phyloP scores from a whole-genome alignment of 2,113 vertebrate species.

The Corydoras maculifer region DNA sequence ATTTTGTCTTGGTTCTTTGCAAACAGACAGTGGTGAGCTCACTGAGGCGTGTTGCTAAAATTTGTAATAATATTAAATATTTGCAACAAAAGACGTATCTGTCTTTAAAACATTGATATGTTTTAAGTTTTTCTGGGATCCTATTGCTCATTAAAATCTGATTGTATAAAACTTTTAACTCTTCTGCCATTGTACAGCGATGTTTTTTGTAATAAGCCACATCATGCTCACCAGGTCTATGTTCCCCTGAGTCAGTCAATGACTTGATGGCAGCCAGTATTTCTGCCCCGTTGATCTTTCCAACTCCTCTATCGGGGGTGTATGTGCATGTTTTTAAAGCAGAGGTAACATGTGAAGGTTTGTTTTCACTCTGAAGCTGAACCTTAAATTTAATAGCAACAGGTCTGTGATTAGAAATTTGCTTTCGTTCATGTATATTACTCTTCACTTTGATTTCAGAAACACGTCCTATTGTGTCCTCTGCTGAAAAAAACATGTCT shows the following conservation, averaged over 20 bases:
- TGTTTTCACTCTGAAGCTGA: not conserved
- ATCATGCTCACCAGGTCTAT: rapidly evolving
- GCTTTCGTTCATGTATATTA: not conserved
- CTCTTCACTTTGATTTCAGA: not conserved
- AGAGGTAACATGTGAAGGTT: not conserved
- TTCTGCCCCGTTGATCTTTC: conserved; percentile 21
- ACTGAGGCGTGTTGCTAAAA: conserved; percentile 10
- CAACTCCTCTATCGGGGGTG: not conserved
- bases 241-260: not conserved
- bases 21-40: not conserved
- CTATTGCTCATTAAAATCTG: not conserved
- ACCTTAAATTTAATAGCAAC: not conserved
- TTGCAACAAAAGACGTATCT: not conserved
- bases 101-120: not conserved
- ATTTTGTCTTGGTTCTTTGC: not conserved
- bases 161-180: not conserved
- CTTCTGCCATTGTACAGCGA: not conserved
- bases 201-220: not conserved
- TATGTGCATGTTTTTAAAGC: not conserved
- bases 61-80: conserved; percentile 13
- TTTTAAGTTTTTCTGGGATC: not conserved
- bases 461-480: conserved; percentile 43
- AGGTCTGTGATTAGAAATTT: conserved; percentile 25
- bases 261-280: conserved; percentile 22
- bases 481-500: conserved; percentile 26